Evolutionary conservation across 2,797 vertebrate species (phyloP), one percentile per base, ranked within the genome.

Genomic region (Pygocentrus nattereri): DNA sequence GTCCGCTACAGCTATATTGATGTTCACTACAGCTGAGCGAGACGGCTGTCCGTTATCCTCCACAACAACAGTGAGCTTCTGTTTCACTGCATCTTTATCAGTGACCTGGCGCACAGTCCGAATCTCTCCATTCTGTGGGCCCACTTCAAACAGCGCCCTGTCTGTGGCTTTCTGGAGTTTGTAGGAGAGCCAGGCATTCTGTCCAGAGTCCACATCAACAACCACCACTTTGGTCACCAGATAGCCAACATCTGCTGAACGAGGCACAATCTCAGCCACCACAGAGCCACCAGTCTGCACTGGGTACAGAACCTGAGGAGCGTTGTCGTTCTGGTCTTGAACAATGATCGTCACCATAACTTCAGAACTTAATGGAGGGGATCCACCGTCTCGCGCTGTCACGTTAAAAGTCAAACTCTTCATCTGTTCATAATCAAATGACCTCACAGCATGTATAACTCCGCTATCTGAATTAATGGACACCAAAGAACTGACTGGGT

Each of bases 171-270:
- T 94, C 58, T 93, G 76, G 23, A 94, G 89, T 85, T 92, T 91
- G 81, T 95, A 94, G 6, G 92, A 93, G 71, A 94, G 91, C 92
- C 92, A 94, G 73, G 92, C 90, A 31, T 95, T 95, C 85, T 93
- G n/a, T n/a, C n/a, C n/a, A n/a, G n/a, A n/a, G n/a, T n/a, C n/a
- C n/a, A n/a, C n/a, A n/a, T n/a, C n/a, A n/a, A n/a, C n/a, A n/a
- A n/a, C n/a, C n/a, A n/a, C n/a, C n/a, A n/a, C n/a, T n/a, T n/a
- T n/a, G n/a, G n/a, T n/a, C n/a, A n/a, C n/a, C n/a, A n/a, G n/a
- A n/a, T n/a, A n/a, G n/a, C n/a, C n/a, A n/a, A n/a, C n/a, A n/a
- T n/a, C n/a, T n/a, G n/a, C n/a, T n/a, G n/a, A n/a, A n/a, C n/a
- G n/a, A n/a, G n/a, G n/a, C n/a, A n/a, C n/a, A n/a, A n/a, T n/a